These are phyloP conservation scores for Andrena camellia DNA, from an alignment of 2,888 invertebrate species.

Conservation along the genomic window DNA sequence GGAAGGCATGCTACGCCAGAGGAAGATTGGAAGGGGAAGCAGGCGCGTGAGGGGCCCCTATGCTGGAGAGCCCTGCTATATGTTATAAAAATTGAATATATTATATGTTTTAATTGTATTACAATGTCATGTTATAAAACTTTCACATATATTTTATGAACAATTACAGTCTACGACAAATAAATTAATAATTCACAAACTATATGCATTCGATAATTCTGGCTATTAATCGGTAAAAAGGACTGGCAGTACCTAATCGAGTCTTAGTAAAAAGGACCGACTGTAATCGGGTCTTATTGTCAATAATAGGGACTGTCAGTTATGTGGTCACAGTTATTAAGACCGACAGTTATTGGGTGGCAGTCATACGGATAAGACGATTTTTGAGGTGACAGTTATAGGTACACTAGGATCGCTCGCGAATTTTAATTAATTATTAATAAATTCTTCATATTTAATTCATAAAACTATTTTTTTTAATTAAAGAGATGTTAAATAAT, in stretches of 20 bases:
- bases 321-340: background rate
- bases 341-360: background rate
- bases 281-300: background rate
- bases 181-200: too few relatives aligned
- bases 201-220: too few relatives aligned
- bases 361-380: background rate
- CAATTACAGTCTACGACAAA: too few relatives aligned
- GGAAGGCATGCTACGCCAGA: too few relatives aligned
- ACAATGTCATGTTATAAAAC: too few relatives aligned
- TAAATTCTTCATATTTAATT: constrained; percentile 1
- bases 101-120: too few relatives aligned
- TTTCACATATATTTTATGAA: too few relatives aligned
- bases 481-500: background rate
- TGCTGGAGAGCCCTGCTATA: too few relatives aligned
- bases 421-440: constrained; percentile 1
- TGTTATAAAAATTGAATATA: too few relatives aligned
- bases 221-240: background rate
- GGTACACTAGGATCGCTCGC: background rate
- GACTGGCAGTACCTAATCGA: constrained; percentile 1
- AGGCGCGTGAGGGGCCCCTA: too few relatives aligned
- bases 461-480: background rate
- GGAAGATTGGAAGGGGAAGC: too few relatives aligned
- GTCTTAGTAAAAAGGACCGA: background rate
- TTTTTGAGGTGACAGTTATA: background rate
- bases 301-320: constrained; percentile 1